Evolutionary conservation across 23 tunicate genomes (phyloP).

Genomic region (Corella eumyota): DNA sequence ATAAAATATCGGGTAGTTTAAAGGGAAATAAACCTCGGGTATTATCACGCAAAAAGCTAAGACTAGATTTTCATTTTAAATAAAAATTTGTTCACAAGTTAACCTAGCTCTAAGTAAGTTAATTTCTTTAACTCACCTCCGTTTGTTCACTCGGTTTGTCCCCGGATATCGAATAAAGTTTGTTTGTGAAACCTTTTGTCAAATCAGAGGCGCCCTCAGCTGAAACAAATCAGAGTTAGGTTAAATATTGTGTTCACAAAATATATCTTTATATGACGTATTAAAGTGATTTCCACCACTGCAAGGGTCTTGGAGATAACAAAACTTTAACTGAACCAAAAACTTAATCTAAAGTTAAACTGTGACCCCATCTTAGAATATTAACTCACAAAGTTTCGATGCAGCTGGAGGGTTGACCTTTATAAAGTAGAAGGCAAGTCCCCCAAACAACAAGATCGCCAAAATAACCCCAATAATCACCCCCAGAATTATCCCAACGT

Average conservation of each 20-base stretch:
- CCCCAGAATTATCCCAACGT: conserved; percentile 63
- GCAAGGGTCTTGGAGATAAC: background rate
- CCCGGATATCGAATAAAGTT: conserved; percentile 27
- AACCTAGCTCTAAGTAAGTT: background rate
- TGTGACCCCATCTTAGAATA: background rate
- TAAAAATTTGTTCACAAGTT: background rate
- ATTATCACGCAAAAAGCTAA: too few species aligned
- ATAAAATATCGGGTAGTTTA: background rate
- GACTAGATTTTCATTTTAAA: too few species aligned
- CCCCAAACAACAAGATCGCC: conserved; percentile 23
- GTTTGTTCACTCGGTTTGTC: conserved; percentile 1
- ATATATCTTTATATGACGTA: background rate
- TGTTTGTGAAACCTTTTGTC: conserved; percentile 54
- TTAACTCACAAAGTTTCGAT: conserved; percentile 45
- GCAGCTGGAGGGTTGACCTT: conserved; percentile 11
- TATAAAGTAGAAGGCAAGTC: conserved; percentile 30
- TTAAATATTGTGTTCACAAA: background rate
- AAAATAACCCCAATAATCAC: conserved; percentile 48
- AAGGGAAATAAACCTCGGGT: too few species aligned
- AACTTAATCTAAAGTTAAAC: background rate
- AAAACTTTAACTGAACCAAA: background rate
- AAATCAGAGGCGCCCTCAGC: conserved; percentile 30
- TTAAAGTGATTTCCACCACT: background rate
- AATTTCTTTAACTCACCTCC: background rate
- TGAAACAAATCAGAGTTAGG: conserved; percentile 1